Percentiles rank a stretch among this genome's conserved stretches.
Conservation (phyloP, 2,888 invertebrate genomes). For the Allophyes oxyacanthae region DNA sequence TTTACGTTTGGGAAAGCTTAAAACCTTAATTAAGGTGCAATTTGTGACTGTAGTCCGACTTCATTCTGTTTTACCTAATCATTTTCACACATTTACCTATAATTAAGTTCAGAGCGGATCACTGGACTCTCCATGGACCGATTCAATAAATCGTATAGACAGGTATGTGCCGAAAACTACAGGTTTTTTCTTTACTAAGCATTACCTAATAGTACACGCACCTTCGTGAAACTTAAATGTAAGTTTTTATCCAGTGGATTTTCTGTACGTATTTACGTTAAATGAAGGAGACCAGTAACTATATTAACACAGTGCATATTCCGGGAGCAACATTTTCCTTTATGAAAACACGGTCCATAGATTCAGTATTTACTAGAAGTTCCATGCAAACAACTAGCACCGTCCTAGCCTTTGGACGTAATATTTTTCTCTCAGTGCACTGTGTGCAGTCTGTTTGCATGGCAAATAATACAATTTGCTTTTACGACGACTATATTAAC, state of each 20-base stretch:
- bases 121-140: too few relatives aligned
- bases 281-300: constrained; percentile 28
- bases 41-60: too few relatives aligned
- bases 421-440: constrained; percentile 54
- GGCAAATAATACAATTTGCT: constrained; percentile 31
- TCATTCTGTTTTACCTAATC: too few relatives aligned
- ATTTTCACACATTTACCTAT: too few relatives aligned
- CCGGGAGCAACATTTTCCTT: constrained; percentile 47
- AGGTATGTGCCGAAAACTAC: too few relatives aligned
- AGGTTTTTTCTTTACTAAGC: too few relatives aligned
- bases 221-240: too few relatives aligned
- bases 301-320: constrained; percentile 38
- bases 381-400: constrained; percentile 45
- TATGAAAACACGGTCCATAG: constrained; percentile 43
- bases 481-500: constrained; percentile 21
- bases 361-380: constrained; percentile 51
- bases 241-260: background rate
- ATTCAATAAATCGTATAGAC: too few relatives aligned
- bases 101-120: too few relatives aligned
- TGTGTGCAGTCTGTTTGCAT: constrained; percentile 54
- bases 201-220: too few relatives aligned
- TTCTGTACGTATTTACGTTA: constrained; percentile 6
- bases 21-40: too few relatives aligned
- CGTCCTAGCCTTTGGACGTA: constrained; percentile 45
- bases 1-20: too few relatives aligned